These are phyloP conservation scores for Hyles euphorbiae DNA, from an alignment of 1,140 invertebrate genomes.

Conservation along the genomic window DNA sequence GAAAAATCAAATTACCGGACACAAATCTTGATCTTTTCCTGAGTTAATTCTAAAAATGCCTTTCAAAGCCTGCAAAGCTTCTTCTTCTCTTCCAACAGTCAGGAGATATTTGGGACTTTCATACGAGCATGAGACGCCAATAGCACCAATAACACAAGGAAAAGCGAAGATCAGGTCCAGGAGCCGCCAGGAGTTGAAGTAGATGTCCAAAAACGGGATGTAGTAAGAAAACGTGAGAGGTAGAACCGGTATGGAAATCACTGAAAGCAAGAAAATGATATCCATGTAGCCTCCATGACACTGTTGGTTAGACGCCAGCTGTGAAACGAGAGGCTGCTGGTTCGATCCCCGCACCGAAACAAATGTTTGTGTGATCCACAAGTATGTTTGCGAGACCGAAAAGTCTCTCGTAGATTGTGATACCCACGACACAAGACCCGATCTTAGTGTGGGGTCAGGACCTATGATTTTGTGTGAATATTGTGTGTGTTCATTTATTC, in stretches of 20 bases:
- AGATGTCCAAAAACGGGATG: conserved; percentile 53
- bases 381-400: no score
- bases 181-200: conserved; percentile 81
- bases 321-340: no score
- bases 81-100: conserved; percentile 69
- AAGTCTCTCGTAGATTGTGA: no score
- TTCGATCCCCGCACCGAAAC: no score
- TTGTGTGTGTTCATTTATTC: no score
- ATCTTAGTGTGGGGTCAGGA: no score
- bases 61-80: conserved; percentile 75
- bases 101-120: conserved; percentile 84
- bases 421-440: no score
- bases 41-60: conserved; percentile 75
- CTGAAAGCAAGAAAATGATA: conserved; percentile 32
- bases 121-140: conserved; percentile 76
- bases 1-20: conserved; percentile 25
- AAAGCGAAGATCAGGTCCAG: conserved; percentile 78
- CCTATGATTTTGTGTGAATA: no score
- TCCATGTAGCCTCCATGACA: no score
- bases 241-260: conserved; percentile 48
- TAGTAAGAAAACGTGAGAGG: conserved; percentile 61
- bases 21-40: conserved; percentile 53
- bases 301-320: no score
- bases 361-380: no score
- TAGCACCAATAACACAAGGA: conserved; percentile 76